A percentile compares a stretch with the other conserved stretches of the same genome.
These are phyloP conservation scores for Eupithecia dodoneata DNA, from an alignment of 2,888 invertebrate species.

Conservation along the genomic window DNA sequence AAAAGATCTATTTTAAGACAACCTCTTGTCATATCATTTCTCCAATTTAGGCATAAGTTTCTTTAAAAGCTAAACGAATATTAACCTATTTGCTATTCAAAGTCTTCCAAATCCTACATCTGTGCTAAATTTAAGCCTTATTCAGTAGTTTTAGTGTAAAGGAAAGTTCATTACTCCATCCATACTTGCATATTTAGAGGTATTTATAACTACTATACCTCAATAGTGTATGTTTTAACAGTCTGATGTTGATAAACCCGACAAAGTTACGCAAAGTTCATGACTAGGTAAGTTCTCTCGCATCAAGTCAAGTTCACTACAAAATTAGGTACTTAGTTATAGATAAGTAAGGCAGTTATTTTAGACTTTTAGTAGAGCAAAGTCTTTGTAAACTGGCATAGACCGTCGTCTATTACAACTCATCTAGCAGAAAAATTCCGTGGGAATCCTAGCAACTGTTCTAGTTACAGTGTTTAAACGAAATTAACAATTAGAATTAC, in stretches of 20 bases:
- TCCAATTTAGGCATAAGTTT: background rate
- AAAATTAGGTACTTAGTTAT: too few relatives aligned
- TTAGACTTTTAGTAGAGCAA: background rate
- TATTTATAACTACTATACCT: too few relatives aligned
- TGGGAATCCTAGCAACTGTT: background rate
- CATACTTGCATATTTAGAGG: background rate
- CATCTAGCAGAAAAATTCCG: background rate
- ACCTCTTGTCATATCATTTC: background rate
- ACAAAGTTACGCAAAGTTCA: background rate
- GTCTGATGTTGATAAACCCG: background rate
- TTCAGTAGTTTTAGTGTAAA: background rate
- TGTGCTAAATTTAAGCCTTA: background rate
- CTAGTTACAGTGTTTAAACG: background rate
- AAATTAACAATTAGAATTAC: background rate
- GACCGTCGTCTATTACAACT: background rate
- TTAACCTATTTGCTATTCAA: background rate
- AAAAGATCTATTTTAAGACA: background rate
- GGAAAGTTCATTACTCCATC: background rate
- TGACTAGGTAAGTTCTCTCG: background rate
- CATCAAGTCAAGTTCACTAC: background rate
- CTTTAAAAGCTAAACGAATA: background rate
- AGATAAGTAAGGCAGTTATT: background rate
- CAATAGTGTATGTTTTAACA: background rate
- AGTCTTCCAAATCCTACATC: background rate
- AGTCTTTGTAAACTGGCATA: background rate